These are phyloP conservation scores for Varanus salvator DNA, from an alignment of 2,113 vertebrate species.

Conservation along the genomic window DNA sequence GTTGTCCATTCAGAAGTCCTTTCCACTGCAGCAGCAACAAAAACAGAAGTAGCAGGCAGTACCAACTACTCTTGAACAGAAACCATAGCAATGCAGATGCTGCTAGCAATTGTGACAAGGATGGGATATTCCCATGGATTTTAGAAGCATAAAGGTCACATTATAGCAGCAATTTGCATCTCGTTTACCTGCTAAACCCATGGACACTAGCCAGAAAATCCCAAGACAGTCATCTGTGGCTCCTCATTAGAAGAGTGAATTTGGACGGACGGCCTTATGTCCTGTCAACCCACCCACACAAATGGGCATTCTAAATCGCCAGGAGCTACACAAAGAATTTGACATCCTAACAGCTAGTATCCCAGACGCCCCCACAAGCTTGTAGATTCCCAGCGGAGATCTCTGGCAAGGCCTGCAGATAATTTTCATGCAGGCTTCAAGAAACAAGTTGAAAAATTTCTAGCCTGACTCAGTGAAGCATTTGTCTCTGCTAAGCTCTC, in stretches of 20 bases:
- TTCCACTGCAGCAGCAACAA: neutral
- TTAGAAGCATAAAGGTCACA: neutral
- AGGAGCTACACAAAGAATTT: conserved; percentile 35
- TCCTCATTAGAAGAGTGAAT: neutral
- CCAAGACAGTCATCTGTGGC: neutral
- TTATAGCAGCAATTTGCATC: neutral
- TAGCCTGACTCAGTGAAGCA: conserved; percentile 67
- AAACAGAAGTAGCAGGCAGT: neutral
- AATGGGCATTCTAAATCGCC: conserved; percentile 12
- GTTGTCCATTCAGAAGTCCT: neutral
- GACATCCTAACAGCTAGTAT: conserved; percentile 42
- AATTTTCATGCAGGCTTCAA: conserved; percentile 51
- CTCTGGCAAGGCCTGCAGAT: conserved; percentile 39
- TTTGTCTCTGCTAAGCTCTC: conserved; percentile 76
- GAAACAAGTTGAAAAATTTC: conserved; percentile 69
- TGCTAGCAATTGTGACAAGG: neutral
- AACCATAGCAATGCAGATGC: neutral
- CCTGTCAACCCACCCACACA: conserved; percentile 3
- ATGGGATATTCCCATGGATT: neutral
- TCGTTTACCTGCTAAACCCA: conserved; percentile 11
- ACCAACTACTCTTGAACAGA: conserved; percentile 2
- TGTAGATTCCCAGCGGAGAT: conserved; percentile 26
- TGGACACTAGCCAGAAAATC: conserved; percentile 8
- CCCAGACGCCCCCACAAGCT: conserved; percentile 34
- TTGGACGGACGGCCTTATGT: neutral